Base-by-base conservation (phyloP, 2,888 invertebrate genomes). In the Rhaphigaster nebulosa region DNA sequence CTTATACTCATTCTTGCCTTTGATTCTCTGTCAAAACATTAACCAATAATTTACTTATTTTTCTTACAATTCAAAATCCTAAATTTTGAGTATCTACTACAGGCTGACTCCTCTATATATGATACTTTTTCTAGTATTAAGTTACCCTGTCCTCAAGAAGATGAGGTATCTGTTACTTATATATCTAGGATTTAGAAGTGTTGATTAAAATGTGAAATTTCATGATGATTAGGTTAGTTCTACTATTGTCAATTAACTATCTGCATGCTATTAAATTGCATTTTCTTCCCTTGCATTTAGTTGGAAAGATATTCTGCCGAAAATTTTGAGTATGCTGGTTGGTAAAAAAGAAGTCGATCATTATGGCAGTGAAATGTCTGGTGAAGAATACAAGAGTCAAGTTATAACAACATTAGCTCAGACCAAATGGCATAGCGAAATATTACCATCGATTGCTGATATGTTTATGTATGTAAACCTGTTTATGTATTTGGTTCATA, bases 291-390 rank as follows among this genome's bases (percentile, higher is more conserved):
- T 88, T 90, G 92, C 60, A 76, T 92, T 52, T 92, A 96, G 96
- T 92, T 96, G 96, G 96, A 95, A 95, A 92, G 96, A 96, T 92
- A 93, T 96, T 1, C 93, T 97, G 8, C 96, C 96, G 29, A 95
- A 95, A 91, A 93, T 96, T 91, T 93, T 96, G 76, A 95, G 95
- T 93, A 93, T 95, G 0, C 92, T 96, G 56, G 94, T 94, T 13
- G 94, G 95, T 34, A 94, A 95, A 91, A 95, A 95, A 91, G 93
- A 93, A 23, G 93, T 96, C 5, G 94, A 94, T 91, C 94, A 95
- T 92, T 95, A 95, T 92, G 96, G 95, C 38, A 94, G 94, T 0
- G 95, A 95, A 92, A 94, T 96, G 93, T 93, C 95, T 0, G 95
- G 95, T 20, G 92, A 92, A 1, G 96, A 96, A 92, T 96, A 95